Conservation (phyloP, 2,797 vertebrate species). For the Loriculus beryllinus region DNA sequence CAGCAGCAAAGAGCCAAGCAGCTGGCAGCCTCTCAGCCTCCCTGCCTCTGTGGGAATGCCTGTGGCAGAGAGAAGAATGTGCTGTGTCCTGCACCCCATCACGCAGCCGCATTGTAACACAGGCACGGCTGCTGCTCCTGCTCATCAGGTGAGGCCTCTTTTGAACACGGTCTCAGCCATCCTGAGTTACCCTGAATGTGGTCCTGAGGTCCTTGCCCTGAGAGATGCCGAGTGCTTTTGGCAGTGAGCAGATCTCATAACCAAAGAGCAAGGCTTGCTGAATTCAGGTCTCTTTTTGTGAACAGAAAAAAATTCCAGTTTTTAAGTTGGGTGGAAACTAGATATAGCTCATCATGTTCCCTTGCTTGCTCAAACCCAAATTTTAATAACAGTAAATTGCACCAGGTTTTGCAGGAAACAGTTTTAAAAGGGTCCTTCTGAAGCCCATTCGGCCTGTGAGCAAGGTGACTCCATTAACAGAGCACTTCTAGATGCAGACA, state of each 20-base stretch:
- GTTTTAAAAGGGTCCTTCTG: not conserved
- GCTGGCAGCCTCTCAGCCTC: conserved; percentile 68
- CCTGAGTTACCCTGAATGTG: not conserved
- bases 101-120: not conserved
- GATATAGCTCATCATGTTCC: not conserved
- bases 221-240: not conserved
- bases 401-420: not conserved
- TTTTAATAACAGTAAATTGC: not conserved
- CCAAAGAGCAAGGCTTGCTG: not conserved
- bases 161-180: not conserved
- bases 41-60: conserved; percentile 64
- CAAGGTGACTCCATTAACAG: not conserved
- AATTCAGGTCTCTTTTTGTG: not conserved
- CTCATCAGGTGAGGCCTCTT: conserved; percentile 16
- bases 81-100: not conserved
- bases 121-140: not conserved
- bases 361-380: not conserved
- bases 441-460: not conserved
- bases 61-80: conserved; percentile 71
- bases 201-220: not conserved
- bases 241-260: not conserved
- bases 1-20: conserved; percentile 67
- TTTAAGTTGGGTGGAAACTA: not conserved
- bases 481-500: not conserved
- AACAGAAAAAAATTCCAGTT: not conserved